A percentile compares a stretch with the other conserved stretches of the same genome.
Conservation (phyloP, 2,888 invertebrate species). For the Drosophila falleni region DNA sequence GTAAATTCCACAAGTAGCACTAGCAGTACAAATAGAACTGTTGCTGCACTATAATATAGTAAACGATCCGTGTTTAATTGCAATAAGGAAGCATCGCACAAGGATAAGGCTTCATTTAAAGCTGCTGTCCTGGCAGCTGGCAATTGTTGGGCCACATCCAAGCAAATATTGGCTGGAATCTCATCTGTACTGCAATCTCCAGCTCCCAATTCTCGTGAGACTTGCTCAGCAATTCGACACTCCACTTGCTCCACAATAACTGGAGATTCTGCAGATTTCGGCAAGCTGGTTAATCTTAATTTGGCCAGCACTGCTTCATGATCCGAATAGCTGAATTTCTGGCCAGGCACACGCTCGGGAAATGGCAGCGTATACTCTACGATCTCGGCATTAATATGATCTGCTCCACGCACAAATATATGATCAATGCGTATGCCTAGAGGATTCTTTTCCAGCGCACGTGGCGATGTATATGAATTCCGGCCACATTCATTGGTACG, state of each 20-base stretch:
- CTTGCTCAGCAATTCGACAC: constrained; percentile 19
- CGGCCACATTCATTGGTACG: constrained; percentile 92
- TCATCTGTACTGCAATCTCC: constrained; percentile 10
- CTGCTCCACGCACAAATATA: constrained; percentile 88
- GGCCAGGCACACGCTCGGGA: constrained; percentile 90
- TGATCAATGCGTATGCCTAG: constrained; percentile 97
- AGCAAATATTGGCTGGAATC: constrained; percentile 17
- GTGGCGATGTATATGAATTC: constrained; percentile 92
- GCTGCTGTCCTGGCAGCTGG: constrained; percentile 72
- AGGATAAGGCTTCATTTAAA: constrained; percentile 80
- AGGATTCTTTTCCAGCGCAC: constrained; percentile 86
- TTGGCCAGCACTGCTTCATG: constrained; percentile 93
- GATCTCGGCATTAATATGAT: constrained; percentile 85
- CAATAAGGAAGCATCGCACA: constrained; percentile 83
- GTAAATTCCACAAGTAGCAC: constrained; percentile 81
- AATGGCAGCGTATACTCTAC: constrained; percentile 89
- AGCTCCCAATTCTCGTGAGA: background rate
- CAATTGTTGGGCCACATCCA: constrained; percentile 3
- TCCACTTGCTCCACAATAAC: constrained; percentile 38
- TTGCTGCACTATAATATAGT: constrained; percentile 81
- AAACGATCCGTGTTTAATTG: constrained; percentile 83
- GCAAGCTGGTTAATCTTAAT: constrained; percentile 69
- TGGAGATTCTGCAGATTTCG: background rate
- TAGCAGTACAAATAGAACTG: constrained; percentile 78
- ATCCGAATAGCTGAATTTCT: constrained; percentile 93